A percentile compares a stretch with the other conserved stretches of the same genome.
phyloP scores from a whole-genome alignment of 2,888 invertebrate species.

The Camptogramma bilineatum region DNA sequence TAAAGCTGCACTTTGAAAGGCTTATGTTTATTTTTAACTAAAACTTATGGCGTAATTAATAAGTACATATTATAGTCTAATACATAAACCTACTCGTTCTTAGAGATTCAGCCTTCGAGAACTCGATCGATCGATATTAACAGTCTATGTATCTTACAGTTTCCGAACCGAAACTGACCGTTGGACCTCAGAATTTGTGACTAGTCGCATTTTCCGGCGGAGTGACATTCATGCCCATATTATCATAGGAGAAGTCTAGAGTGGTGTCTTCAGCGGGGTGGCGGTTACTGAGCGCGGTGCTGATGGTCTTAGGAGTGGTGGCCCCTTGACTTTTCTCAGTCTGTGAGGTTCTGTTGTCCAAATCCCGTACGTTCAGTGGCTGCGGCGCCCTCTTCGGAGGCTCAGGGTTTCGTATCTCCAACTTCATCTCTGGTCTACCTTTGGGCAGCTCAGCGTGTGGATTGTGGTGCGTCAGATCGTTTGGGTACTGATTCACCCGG shows the following conservation, averaged over 20 bases:
- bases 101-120: slow-evolving; percentile 13
- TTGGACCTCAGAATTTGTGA: slow-evolving; percentile 70
- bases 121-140: slow-evolving; percentile 16
- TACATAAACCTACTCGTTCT: slow-evolving; percentile 11
- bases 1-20: slow-evolving; percentile 35
- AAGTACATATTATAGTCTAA: neutral
- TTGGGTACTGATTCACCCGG: slow-evolving; percentile 76
- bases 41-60: neutral
- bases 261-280: slow-evolving; percentile 92
- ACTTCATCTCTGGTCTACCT: slow-evolving; percentile 72
- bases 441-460: slow-evolving; percentile 79
- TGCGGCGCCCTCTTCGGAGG: slow-evolving; percentile 69
- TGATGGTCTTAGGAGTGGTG: slow-evolving; percentile 87
- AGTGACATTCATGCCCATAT: slow-evolving; percentile 90
- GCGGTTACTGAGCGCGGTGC: slow-evolving; percentile 89
- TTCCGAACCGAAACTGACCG: slow-evolving; percentile 54
- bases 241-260: slow-evolving; percentile 91
- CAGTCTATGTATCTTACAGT: slow-evolving; percentile 50
- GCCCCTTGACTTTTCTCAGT: slow-evolving; percentile 84
- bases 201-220: slow-evolving; percentile 79
- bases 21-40: neutral
- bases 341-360: slow-evolving; percentile 72
- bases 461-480: slow-evolving; percentile 77
- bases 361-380: slow-evolving; percentile 71
- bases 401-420: slow-evolving; percentile 76